These are phyloP conservation scores for Epinephelus lanceolatus DNA, from an alignment of 2,113 vertebrate genomes.

Conservation along the genomic window DNA sequence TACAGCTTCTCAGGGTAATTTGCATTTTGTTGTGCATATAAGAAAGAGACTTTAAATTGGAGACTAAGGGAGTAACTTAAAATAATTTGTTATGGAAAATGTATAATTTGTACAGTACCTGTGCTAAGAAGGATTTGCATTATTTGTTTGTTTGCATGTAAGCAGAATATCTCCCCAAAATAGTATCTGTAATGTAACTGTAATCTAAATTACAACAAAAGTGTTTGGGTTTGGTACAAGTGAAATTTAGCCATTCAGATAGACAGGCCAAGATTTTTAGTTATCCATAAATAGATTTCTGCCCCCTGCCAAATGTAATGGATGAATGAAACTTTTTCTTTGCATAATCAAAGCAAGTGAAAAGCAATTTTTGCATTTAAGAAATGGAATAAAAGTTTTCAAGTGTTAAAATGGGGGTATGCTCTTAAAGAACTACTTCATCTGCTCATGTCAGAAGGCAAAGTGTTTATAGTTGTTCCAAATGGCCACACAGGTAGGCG, in stretches of 20 bases:
- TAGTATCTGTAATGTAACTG: too few species aligned
- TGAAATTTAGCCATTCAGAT: background rate
- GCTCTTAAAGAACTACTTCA: background rate
- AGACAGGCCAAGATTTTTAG: background rate
- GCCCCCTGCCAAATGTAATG: background rate
- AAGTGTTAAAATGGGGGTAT: background rate
- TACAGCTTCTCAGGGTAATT: too few species aligned
- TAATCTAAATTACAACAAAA: too few species aligned
- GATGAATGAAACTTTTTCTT: background rate
- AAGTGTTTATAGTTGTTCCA: background rate
- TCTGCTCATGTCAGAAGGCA: slow-evolving; percentile 3
- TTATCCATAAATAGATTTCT: background rate
- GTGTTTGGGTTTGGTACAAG: too few species aligned
- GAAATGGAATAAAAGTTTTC: background rate
- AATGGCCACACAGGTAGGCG: background rate
- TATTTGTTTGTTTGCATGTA: background rate
- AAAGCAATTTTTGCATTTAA: background rate
- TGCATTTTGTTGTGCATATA: too few species aligned
- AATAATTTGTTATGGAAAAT: background rate
- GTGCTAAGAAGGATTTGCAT: background rate
- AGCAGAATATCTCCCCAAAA: background rate
- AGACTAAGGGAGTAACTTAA: background rate
- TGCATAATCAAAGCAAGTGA: background rate
- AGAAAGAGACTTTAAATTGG: background rate
- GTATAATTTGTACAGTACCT: too few species aligned